phyloP scores from a whole-genome alignment of 2,797 vertebrate species.

The Glyptemys insculpta region DNA sequence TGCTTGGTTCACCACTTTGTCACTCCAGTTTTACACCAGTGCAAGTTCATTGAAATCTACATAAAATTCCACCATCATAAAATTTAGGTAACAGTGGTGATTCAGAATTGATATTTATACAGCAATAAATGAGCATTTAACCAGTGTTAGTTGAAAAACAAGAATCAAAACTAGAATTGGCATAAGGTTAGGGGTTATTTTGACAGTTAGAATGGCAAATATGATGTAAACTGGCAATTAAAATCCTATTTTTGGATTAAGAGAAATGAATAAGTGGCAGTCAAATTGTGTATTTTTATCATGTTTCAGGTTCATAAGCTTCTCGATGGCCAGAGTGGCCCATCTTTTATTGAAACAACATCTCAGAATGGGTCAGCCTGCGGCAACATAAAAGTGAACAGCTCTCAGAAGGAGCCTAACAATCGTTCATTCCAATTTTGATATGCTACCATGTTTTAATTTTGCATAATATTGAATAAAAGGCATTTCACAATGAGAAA shows the following conservation, averaged over 20 bases:
- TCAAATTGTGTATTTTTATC: neutral
- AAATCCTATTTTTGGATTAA: neutral
- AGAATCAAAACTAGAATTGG: neutral
- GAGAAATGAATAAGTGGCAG: neutral
- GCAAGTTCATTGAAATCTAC: fast-evolving
- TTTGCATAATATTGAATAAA: neutral
- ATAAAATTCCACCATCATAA: fast-evolving
- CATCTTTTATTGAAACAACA: neutral
- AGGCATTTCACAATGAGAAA: neutral
- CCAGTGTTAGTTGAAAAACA: fast-evolving
- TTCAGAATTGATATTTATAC: neutral
- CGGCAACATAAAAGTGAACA: neutral
- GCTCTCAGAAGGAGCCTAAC: neutral
- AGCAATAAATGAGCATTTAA: fast-evolving
- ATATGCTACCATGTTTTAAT: neutral
- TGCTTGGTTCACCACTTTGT: neutral
- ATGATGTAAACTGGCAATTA: neutral
- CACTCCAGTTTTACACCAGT: neutral
- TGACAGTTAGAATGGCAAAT: fast-evolving
- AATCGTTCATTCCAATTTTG: neutral
- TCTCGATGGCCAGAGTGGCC: neutral
- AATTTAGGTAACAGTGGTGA: fast-evolving
- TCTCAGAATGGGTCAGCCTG: neutral
- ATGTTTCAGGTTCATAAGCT: neutral
- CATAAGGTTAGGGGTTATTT: fast-evolving